phyloP scores from a whole-genome alignment of 2,797 vertebrate species.

The Cyclura pinguis region DNA sequence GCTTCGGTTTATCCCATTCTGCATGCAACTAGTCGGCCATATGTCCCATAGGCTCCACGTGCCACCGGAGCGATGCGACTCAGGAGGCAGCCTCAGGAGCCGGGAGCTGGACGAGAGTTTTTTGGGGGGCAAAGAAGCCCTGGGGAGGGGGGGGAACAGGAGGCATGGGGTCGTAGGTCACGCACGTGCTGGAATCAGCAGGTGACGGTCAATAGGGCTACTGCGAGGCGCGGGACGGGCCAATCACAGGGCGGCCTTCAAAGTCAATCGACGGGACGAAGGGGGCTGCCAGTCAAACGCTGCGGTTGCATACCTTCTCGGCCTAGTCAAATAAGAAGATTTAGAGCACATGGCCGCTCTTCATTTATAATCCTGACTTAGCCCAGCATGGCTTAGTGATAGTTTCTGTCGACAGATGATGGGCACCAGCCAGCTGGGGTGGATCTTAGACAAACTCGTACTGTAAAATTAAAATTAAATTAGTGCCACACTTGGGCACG shows the following conservation, averaged over 20 bases:
- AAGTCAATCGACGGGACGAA: slow-evolving; percentile 77
- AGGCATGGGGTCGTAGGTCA: slow-evolving; percentile 72
- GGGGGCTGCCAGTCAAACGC: slow-evolving; percentile 82
- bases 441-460: slow-evolving; percentile 81
- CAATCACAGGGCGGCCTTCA: slow-evolving; percentile 70
- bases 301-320: slow-evolving; percentile 84
- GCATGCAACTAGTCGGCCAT: slow-evolving; percentile 81
- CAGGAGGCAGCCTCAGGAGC: slow-evolving; percentile 52
- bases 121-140: slow-evolving; percentile 46
- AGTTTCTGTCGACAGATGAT: slow-evolving; percentile 85
- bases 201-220: slow-evolving; percentile 77
- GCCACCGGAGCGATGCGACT: slow-evolving; percentile 77
- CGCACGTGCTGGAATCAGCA: slow-evolving; percentile 81
- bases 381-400: slow-evolving; percentile 87
- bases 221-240: slow-evolving; percentile 69
- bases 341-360: slow-evolving; percentile 87
- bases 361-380: slow-evolving; percentile 90
- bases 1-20: slow-evolving; percentile 80
- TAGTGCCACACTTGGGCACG: slow-evolving; percentile 87
- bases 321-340: slow-evolving; percentile 88
- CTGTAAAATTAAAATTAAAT: slow-evolving; percentile 88
- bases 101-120: slow-evolving; percentile 51
- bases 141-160: not conserved
- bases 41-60: slow-evolving; percentile 81
- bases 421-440: slow-evolving; percentile 85